These are phyloP conservation scores for Agonopterix heracliana DNA, from an alignment of 2,888 invertebrate species.

Conservation along the genomic window DNA sequence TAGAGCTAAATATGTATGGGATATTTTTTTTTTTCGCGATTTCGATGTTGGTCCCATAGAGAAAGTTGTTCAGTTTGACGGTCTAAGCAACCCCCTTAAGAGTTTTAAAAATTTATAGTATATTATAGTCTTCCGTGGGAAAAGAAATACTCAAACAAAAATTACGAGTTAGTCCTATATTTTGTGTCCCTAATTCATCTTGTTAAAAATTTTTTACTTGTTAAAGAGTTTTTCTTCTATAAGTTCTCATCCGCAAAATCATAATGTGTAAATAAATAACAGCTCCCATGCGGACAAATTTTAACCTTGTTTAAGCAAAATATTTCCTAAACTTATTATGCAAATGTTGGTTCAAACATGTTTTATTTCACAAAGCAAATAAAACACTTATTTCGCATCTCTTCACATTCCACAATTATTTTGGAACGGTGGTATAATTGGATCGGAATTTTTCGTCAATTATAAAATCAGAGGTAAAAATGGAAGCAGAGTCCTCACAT, in stretches of 20 bases:
- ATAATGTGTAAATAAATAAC: constrained; percentile 5
- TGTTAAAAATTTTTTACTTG: no score
- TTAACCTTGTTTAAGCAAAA: constrained; percentile 11
- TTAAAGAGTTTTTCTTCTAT: neutral
- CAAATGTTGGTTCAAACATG: neutral
- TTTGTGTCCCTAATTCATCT: no score
- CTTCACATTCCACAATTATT: neutral
- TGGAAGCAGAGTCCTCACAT: neutral
- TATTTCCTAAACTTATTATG: constrained; percentile 11
- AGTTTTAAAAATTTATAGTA: no score
- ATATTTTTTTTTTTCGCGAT: no score
- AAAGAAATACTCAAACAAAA: no score
- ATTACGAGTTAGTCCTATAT: no score
- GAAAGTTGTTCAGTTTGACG: no score
- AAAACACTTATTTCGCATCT: neutral
- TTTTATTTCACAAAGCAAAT: neutral
- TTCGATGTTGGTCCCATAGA: no score
- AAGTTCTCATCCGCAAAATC: constrained; percentile 1
- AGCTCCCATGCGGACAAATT: constrained; percentile 3
- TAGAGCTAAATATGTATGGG: no score
- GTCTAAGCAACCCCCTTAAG: no score
- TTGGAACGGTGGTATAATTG: neutral
- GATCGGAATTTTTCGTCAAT: neutral
- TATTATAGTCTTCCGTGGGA: no score
- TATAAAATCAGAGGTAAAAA: neutral